Evolutionary conservation across 2,113 vertebrate species (phyloP).

Genomic region (Nymphicus hollandicus): DNA sequence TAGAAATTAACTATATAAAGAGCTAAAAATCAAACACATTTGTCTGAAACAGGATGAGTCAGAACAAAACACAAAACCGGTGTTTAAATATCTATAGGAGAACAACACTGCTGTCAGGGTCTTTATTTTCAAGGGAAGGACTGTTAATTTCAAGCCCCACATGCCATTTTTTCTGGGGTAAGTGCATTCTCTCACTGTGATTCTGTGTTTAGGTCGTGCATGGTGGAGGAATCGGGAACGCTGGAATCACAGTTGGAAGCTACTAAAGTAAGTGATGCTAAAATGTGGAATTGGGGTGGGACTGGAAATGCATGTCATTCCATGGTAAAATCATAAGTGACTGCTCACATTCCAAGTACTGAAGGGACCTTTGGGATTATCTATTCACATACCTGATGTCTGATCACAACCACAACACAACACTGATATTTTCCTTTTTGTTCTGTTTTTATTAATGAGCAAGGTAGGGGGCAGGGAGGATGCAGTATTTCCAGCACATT

Average conservation of each 20-base stretch:
- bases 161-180: not conserved
- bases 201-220: constrained; percentile 88
- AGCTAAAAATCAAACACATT: not conserved
- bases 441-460: not conserved
- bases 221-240: constrained; percentile 98
- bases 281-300: not conserved
- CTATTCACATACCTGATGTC: not conserved
- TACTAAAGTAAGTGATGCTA: constrained; percentile 84
- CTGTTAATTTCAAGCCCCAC: constrained; percentile 40
- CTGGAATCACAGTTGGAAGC: constrained; percentile 97
- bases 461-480: not conserved
- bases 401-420: not conserved
- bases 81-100: not conserved
- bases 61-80: not conserved
- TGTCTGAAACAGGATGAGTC: not conserved
- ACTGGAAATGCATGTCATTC: not conserved
- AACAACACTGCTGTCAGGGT: not conserved
- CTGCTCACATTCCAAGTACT: not conserved
- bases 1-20: constrained; percentile 9
- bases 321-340: not conserved
- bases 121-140: not conserved
- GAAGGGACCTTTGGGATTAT: not conserved
- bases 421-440: not conserved
- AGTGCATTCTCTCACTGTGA: constrained; percentile 28
- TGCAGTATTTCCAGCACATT: not conserved